Evolutionary conservation across 1,140 invertebrate genomes (phyloP), one percentile per base, ranked within the genome.

Genomic region (Aradophagus sp.): DNA sequence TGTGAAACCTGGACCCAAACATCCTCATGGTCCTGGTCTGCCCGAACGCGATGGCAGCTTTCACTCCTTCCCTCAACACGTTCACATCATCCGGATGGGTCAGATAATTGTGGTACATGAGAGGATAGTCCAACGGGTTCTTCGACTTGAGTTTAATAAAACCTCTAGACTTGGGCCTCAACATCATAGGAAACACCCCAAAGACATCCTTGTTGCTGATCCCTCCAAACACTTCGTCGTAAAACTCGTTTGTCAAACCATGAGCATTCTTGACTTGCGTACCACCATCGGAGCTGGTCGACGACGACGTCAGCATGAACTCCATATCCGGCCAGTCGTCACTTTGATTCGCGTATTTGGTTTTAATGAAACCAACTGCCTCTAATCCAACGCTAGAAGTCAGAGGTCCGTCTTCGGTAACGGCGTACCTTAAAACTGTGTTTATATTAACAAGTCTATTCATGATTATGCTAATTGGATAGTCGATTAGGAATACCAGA

Each of bases 321-420:
- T 95, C 93, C 47, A 96, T 95, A 75, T 97, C 95, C 0, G 94
- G 94, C 93, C 93, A 96, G 75, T 95, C 94, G 53, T 94, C 92
- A 0, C 89, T 88, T 52, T 89, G 84, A 76, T 95, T 95, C 0
- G 91, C 92, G 77, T 95, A 95, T 79, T 95, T 95, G 0, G 94
- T 95, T 0, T 92, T 90, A 31, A 96, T 93, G 75, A 95, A 96
- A 0, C 91, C 93, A 0, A 95, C 92, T 0, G 92, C 91, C 82
- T 95, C 94, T 31, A 96, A 80, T 0, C 94, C 94, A 2, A 95
- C 89, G 63, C 91, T 93, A 0, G 92, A 92, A 0, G 94, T 95
- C 8, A 96, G 76, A 0, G 94, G 94, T 0, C 94, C 94, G 59
- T 93, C 89, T 74, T 93, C 93, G 1, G 89, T 88, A 7, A 94